Conservation (phyloP, 2,888 invertebrate species). For the Tupiocoris notatus region DNA sequence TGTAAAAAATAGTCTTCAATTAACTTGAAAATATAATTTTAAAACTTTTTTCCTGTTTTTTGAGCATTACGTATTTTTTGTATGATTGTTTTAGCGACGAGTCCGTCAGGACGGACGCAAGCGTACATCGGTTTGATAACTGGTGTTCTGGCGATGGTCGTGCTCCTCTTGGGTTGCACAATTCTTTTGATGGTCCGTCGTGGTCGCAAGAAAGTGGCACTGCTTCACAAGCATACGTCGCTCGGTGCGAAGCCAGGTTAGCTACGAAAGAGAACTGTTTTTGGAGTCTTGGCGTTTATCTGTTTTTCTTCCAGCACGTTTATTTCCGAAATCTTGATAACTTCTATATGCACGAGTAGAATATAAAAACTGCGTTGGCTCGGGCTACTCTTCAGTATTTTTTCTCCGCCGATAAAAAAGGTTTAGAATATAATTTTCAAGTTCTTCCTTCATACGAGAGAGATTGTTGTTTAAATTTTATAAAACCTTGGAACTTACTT, state of each 20-base stretch:
- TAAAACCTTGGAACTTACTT: too few species aligned
- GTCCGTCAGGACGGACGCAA: slow-evolving; percentile 61
- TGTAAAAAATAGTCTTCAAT: neutral
- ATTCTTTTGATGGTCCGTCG: slow-evolving; percentile 66
- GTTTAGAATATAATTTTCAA: too few species aligned
- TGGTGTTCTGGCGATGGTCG: slow-evolving; percentile 65
- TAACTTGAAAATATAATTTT: neutral
- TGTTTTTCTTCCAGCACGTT: too few species aligned
- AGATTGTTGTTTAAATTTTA: too few species aligned
- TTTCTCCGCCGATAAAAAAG: too few species aligned
- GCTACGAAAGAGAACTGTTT: too few species aligned
- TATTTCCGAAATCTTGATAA: too few species aligned
- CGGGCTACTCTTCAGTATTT: too few species aligned
- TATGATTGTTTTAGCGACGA: slow-evolving; percentile 56
- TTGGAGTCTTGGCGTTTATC: too few species aligned
- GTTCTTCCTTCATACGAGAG: too few species aligned
- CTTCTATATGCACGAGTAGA: too few species aligned
- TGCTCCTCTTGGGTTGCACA: slow-evolving; percentile 64
- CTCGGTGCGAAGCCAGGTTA: slow-evolving; percentile 55
- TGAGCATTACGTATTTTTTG: slow-evolving; percentile 3
- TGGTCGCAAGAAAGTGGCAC: slow-evolving; percentile 64
- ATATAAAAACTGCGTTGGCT: too few species aligned
- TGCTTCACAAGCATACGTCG: slow-evolving; percentile 60
- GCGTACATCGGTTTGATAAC: slow-evolving; percentile 66
- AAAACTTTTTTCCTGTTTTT: neutral